phyloP scores from a whole-genome alignment of 2,797 vertebrate species.

The Falco columbarius region DNA sequence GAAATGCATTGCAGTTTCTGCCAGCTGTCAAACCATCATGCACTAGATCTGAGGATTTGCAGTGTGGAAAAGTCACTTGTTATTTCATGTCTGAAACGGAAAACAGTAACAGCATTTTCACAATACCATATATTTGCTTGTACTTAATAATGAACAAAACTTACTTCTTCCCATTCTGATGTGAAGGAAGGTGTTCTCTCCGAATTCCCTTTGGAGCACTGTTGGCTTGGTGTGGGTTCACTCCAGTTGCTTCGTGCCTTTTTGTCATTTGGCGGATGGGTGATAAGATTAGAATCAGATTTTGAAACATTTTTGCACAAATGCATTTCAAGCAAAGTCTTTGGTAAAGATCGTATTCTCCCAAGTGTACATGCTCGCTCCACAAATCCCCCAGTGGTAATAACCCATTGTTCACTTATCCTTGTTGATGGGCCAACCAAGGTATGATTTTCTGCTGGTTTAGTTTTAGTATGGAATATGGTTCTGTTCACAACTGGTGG shows the following conservation, averaged over 20 bases:
- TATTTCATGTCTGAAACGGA: not conserved
- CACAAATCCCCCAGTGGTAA: constrained; percentile 82
- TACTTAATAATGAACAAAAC: constrained; percentile 10
- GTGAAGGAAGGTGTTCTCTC: constrained; percentile 96
- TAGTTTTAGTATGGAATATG: constrained; percentile 90
- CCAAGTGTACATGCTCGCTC: constrained; percentile 93
- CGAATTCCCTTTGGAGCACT: constrained; percentile 82
- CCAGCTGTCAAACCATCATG: constrained; percentile 8
- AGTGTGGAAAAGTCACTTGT: not conserved
- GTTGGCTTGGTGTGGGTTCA: constrained; percentile 78
- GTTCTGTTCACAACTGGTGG: constrained; percentile 93
- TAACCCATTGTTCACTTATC: constrained; percentile 79
- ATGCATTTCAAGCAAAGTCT: constrained; percentile 89
- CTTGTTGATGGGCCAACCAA: constrained; percentile 68
- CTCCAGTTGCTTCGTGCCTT: constrained; percentile 83
- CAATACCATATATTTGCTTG: not conserved
- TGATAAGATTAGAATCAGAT: constrained; percentile 93
- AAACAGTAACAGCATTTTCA: not conserved
- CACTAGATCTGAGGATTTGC: not conserved
- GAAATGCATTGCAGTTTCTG: not conserved
- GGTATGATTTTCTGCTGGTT: constrained; percentile 80
- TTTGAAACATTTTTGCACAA: constrained; percentile 92
- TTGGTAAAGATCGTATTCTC: constrained; percentile 92
- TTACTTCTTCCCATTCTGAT: constrained; percentile 97
- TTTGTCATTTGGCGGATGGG: constrained; percentile 88